Conservation (phyloP, 2,888 invertebrate species). For the Tachystola acroxantha region DNA sequence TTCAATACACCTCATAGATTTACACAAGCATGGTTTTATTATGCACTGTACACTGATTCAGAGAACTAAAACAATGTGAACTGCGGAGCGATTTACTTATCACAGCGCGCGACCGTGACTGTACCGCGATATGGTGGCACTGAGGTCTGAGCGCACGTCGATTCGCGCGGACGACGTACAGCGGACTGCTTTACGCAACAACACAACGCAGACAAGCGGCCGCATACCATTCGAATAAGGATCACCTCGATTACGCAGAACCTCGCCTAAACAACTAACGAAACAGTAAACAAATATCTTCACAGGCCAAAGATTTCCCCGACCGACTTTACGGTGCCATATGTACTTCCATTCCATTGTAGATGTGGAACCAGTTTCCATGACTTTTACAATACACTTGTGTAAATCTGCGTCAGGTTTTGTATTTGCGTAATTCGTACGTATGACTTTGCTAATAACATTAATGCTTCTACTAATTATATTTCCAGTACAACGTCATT, state of each 20-base stretch:
- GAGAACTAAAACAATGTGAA: slow-evolving; percentile 42
- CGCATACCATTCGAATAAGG: slow-evolving; percentile 66
- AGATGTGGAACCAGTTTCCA: slow-evolving; percentile 25
- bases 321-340: slow-evolving; percentile 31
- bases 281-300: slow-evolving; percentile 54
- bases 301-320: slow-evolving; percentile 31
- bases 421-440: slow-evolving; percentile 14
- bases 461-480: no score
- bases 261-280: slow-evolving; percentile 47
- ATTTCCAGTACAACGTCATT: no score
- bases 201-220: slow-evolving; percentile 36
- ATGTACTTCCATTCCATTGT: no score
- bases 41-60: slow-evolving; percentile 36
- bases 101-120: slow-evolving; percentile 32
- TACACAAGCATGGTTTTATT: slow-evolving; percentile 44
- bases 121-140: no score
- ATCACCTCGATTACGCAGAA: slow-evolving; percentile 65
- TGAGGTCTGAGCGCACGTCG: slow-evolving; percentile 18
- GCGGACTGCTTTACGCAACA: slow-evolving; percentile 34
- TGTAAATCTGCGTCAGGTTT: slow-evolving; percentile 41
- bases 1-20: slow-evolving; percentile 33
- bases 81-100: slow-evolving; percentile 36
- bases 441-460: not conserved
- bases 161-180: slow-evolving; percentile 17
- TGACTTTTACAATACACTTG: slow-evolving; percentile 30